Base-by-base conservation (phyloP, 2,113 vertebrate genomes). In the Grallaria varia region DNA sequence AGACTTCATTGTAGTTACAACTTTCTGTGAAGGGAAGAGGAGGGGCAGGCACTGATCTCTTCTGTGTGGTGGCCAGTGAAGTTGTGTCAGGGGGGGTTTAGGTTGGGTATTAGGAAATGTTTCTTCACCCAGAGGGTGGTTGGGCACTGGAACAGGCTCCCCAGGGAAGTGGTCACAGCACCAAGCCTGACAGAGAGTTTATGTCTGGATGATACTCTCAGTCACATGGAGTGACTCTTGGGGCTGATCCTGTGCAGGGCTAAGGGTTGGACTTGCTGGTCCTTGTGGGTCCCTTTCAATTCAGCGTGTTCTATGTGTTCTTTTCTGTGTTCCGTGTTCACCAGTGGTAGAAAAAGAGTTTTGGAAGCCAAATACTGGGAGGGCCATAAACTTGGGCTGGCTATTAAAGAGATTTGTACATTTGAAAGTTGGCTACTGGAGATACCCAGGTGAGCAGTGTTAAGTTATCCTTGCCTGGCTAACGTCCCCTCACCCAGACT, bases 361-460 rank as follows among this genome's bases (percentile, higher is more conserved):
- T 35, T 27, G 31, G 12, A 19, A 63, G 16, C 4, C 23, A 33
- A 25, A 9, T 63, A 33, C 0, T 30, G 5, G 17, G 21, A 16
- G 59, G 31, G 4, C 24, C 14, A 12, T 20, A 84, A 59, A 4
- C 5, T 14, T 62, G 20, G 31, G 5, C 2, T 77, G n/a, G 4
- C 8, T 49, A 27, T 5, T 11, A 22, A 4, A 33, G 18, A 64
- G n/a, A 20, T 10, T 31, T 84, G 14, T 5, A 63, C 0, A 0
- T 53, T 20, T 27, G 37, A 33, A 23, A 30, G 10, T 1, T 53
- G 28, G 24, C 12, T 49, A 3, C 33, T 68, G 50, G 33, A 55
- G 10, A 19, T 4, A 60, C 8, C 30, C 37, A 27, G 30, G 13
- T 11, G 21, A 39, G 23, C 4, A 63, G 9, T 35, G 19, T 10